A percentile compares a stretch with the other conserved stretches of the same genome.
These are phyloP conservation scores for Drosophila nigromelanica DNA, from an alignment of 1,140 invertebrate genomes.

Conservation along the genomic window DNA sequence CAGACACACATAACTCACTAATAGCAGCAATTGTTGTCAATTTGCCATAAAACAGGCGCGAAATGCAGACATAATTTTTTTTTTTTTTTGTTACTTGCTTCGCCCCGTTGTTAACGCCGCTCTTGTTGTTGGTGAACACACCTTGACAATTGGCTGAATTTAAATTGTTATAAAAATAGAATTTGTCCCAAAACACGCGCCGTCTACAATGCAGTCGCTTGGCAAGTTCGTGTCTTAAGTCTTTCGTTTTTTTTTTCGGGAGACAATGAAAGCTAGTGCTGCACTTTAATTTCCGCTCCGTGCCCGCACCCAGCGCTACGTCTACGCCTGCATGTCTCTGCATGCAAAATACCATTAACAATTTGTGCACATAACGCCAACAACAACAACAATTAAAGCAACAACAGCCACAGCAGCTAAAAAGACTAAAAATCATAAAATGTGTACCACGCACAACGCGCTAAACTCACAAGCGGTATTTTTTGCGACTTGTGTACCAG, in stretches of 20 bases:
- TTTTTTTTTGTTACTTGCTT: constrained; percentile 6
- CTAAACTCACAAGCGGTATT: constrained; percentile 23
- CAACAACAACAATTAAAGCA: constrained; percentile 25
- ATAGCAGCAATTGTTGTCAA: constrained; percentile 82
- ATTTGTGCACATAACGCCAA: constrained; percentile 64
- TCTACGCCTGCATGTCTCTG: constrained; percentile 18
- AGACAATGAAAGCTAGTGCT: constrained; percentile 74
- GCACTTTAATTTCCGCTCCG: constrained; percentile 55
- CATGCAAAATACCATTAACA: constrained; percentile 73
- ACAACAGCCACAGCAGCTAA: constrained; percentile 1
- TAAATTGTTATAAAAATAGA: constrained; percentile 82
- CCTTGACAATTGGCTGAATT: constrained; percentile 80
- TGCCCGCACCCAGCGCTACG: neutral
- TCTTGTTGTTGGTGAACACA: constrained; percentile 56
- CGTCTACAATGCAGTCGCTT: constrained; percentile 58
- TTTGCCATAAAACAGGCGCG: constrained; percentile 81
- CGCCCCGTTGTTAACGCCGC: neutral
- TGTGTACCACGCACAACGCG: constrained; percentile 64
- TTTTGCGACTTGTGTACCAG: constrained; percentile 33
- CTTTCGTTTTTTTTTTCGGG: constrained; percentile 61
- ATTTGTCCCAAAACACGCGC: constrained; percentile 80
- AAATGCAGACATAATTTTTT: constrained; percentile 76
- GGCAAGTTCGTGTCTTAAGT: constrained; percentile 78
- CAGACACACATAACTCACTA: constrained; percentile 54
- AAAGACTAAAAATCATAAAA: constrained; percentile 50